Conservation (phyloP, 2,113 vertebrate genomes). For the Rhabdomys dilectus region DNA sequence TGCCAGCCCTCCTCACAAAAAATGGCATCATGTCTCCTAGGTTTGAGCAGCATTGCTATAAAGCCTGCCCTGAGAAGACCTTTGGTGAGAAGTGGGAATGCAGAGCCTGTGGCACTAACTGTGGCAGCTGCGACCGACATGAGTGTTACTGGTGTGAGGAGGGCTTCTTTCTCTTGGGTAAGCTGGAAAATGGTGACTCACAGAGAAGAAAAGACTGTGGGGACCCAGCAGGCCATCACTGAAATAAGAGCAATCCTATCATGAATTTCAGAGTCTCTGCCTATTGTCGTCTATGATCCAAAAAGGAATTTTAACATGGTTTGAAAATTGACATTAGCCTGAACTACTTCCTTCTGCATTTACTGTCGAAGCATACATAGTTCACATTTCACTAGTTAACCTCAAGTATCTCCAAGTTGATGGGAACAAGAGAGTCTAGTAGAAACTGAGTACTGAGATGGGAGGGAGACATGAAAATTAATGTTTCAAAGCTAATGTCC, state of each 20-base stretch:
- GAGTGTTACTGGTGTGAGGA: conserved; percentile 91
- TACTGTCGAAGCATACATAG: background rate
- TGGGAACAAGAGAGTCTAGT: background rate
- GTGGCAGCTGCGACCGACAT: conserved; percentile 88
- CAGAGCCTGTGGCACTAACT: conserved; percentile 86
- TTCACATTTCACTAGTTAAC: background rate
- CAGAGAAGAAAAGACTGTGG: background rate
- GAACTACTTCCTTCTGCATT: conserved; percentile 4
- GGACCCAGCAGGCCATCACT: too few relatives aligned
- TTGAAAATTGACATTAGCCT: conserved; percentile 49
- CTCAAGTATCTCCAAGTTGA: background rate
- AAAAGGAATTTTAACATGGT: conserved; percentile 26
- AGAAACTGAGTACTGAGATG: rapidly evolving
- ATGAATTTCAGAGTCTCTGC: background rate
- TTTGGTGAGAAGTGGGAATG: conserved; percentile 87
- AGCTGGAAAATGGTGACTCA: background rate
- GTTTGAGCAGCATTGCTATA: conserved; percentile 89
- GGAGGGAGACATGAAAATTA: background rate
- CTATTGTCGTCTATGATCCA: background rate
- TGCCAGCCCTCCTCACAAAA: background rate
- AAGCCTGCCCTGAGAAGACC: conserved; percentile 91
- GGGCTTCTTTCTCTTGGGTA: conserved; percentile 91
- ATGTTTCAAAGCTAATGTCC: background rate
- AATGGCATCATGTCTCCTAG: conserved; percentile 80
- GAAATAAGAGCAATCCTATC: rapidly evolving